These are phyloP conservation scores for Himalopsyche japonica DNA, from an alignment of 2,888 invertebrate species.

Conservation along the genomic window DNA sequence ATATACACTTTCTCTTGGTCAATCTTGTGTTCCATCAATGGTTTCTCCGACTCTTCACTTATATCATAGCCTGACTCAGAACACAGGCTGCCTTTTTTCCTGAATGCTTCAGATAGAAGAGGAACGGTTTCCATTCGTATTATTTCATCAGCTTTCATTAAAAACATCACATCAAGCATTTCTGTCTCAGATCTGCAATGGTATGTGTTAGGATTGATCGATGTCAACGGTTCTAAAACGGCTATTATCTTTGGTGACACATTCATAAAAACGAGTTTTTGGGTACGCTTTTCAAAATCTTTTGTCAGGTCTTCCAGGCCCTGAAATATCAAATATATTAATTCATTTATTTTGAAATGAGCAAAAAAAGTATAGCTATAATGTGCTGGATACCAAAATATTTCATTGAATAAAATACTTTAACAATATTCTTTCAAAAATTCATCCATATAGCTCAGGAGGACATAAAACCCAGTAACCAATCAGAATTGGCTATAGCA, in stretches of 20 bases:
- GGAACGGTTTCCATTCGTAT: conserved; percentile 34
- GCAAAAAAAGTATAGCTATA: too few relatives aligned
- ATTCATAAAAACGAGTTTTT: conserved; percentile 58
- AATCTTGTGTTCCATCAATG: conserved; percentile 3
- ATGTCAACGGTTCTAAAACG: conserved; percentile 30
- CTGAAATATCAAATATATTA: conserved; percentile 47
- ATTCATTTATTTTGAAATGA: too few relatives aligned
- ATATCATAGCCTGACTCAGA: conserved; percentile 29
- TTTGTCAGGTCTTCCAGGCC: conserved; percentile 61
- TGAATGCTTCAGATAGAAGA: conserved; percentile 37
- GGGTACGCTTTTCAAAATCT: conserved; percentile 57
- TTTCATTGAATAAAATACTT: too few relatives aligned
- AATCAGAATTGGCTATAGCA: too few relatives aligned
- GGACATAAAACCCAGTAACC: too few relatives aligned
- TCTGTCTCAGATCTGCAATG: conserved; percentile 36
- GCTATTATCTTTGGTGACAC: conserved; percentile 45
- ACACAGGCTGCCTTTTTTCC: conserved; percentile 37
- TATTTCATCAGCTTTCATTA: conserved; percentile 31
- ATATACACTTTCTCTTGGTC: conserved; percentile 17
- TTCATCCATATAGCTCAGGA: too few relatives aligned
- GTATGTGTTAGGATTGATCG: conserved; percentile 34
- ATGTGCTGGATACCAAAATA: too few relatives aligned
- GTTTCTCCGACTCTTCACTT: not conserved
- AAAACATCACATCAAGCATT: conserved; percentile 38
- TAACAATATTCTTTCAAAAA: too few relatives aligned